Conservation (phyloP, 35 echinoderm and acorn worm genomes). For the Patiria miniata region DNA sequence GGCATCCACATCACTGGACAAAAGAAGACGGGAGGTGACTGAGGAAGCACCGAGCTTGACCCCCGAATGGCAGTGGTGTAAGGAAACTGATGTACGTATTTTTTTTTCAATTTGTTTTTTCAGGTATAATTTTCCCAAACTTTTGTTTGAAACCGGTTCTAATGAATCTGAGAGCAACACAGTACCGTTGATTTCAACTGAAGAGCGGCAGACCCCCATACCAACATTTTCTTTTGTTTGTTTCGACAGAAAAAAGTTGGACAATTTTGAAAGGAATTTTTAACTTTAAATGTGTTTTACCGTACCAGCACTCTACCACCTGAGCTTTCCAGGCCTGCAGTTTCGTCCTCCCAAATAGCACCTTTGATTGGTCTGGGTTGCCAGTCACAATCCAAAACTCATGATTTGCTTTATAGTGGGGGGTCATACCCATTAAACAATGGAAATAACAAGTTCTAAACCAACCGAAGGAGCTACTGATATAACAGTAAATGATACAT, state of each 20-base stretch:
- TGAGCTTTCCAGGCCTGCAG: not conserved
- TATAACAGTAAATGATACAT: constrained; percentile 16
- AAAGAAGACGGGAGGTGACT: not conserved
- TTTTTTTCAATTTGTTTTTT: constrained; percentile 1
- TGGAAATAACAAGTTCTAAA: too few relatives aligned
- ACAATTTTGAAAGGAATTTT: too few relatives aligned
- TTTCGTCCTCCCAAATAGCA: not conserved
- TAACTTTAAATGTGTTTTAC: constrained; percentile 1
- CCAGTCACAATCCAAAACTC: not conserved
- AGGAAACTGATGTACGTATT: not conserved
- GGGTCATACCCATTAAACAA: not conserved
- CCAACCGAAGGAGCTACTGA: too few relatives aligned
- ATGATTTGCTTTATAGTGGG: not conserved
- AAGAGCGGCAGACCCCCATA: too few relatives aligned
- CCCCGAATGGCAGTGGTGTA: not conserved
- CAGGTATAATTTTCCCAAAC: too few relatives aligned
- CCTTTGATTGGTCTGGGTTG: not conserved
- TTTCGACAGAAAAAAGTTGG: too few relatives aligned
- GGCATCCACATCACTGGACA: not conserved
- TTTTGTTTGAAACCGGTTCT: too few relatives aligned
- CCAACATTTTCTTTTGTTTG: too few relatives aligned
- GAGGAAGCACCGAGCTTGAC: not conserved
- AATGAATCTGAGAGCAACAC: too few relatives aligned
- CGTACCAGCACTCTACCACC: not conserved
- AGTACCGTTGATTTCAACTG: too few relatives aligned